These are phyloP conservation scores for Nomada fabriciana DNA, from an alignment of 2,888 invertebrate species.

Conservation along the genomic window DNA sequence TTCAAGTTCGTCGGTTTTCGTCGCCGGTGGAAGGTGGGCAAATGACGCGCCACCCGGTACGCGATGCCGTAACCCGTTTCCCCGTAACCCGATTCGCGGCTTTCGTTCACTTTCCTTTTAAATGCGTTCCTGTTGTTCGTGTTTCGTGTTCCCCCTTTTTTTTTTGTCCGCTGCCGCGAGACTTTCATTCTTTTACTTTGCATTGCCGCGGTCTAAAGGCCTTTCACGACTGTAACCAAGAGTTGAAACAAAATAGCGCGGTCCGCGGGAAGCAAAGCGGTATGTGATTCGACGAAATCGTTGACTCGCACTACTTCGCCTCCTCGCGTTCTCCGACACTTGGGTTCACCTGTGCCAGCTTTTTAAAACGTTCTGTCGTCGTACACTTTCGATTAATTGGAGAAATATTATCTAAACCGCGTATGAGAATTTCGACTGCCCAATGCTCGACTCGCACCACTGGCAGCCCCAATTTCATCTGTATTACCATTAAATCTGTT, in stretches of 20 bases:
- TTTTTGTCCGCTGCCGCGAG: not conserved
- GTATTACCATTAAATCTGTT: not conserved
- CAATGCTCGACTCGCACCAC: not conserved
- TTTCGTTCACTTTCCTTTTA: conserved; percentile 2
- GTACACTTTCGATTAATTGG: not conserved
- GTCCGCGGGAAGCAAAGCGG: not conserved
- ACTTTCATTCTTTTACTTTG: not conserved
- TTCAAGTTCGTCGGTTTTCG: not conserved
- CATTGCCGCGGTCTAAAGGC: not conserved
- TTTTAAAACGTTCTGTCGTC: not conserved
- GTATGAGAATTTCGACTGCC: not conserved
- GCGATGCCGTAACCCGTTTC: not conserved
- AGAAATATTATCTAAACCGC: no score
- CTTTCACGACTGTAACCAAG: not conserved
- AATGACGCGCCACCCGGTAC: not conserved
- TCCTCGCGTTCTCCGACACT: not conserved
- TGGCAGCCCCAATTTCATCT: not conserved
- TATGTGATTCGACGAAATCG: conserved; percentile 6
- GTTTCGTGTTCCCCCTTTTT: not conserved
- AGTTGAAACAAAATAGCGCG: conserved; percentile 15
- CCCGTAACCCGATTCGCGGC: not conserved
- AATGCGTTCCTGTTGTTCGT: not conserved
- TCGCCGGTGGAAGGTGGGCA: not conserved
- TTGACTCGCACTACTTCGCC: conserved; percentile 33
- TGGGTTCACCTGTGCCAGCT: not conserved